Evolutionary conservation across 1,140 invertebrate species (phyloP).

Genomic region (Octopus bimaculoides): DNA sequence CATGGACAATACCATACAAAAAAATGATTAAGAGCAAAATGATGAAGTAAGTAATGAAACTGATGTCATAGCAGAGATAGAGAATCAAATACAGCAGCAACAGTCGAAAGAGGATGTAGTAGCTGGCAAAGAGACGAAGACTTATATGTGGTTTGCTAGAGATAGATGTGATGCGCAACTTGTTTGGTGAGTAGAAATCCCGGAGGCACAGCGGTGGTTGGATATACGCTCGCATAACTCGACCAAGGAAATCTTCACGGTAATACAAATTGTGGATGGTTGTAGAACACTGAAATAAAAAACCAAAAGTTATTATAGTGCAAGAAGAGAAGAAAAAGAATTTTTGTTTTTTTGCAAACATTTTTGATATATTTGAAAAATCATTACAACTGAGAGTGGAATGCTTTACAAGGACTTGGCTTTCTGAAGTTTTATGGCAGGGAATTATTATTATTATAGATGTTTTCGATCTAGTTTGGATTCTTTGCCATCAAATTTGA

Average conservation of each 20-base stretch:
- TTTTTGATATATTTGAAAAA: too few relatives aligned
- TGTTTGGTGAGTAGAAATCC: slow-evolving; percentile 55
- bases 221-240: slow-evolving; percentile 66
- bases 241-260: slow-evolving; percentile 65
- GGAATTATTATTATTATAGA: too few relatives aligned
- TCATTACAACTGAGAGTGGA: too few relatives aligned
- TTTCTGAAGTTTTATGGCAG: too few relatives aligned
- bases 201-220: slow-evolving; percentile 60
- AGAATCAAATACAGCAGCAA: slow-evolving; percentile 36
- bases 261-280: slow-evolving; percentile 66
- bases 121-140: slow-evolving; percentile 68
- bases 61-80: slow-evolving; percentile 31
- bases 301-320: slow-evolving; percentile 37
- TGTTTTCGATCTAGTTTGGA: too few relatives aligned
- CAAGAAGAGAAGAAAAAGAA: too few relatives aligned
- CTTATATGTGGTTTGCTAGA: slow-evolving; percentile 69
- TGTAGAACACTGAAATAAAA: slow-evolving; percentile 63
- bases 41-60: slow-evolving; percentile 10
- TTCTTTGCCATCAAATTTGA: too few relatives aligned
- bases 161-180: slow-evolving; percentile 56
- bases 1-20: background rate
- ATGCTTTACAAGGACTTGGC: too few relatives aligned
- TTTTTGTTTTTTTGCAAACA: too few relatives aligned
- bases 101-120: slow-evolving; percentile 61
- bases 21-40: background rate